Conservation (phyloP, 2,113 vertebrate species). For the Hemiprocne comata region DNA sequence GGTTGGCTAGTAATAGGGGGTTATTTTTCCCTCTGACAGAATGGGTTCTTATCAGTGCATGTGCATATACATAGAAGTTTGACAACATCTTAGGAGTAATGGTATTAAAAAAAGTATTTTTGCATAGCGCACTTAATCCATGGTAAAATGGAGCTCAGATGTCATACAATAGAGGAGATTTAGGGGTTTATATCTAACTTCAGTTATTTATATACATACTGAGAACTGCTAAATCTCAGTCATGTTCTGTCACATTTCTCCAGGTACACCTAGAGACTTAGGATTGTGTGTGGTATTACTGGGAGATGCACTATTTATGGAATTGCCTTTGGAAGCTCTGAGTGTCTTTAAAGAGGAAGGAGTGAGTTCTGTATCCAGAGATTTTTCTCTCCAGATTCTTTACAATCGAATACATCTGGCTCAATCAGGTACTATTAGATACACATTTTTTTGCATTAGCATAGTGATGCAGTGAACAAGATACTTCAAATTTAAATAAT, state of each 20-base stretch:
- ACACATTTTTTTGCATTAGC: not conserved
- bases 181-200: not conserved
- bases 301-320: conserved; percentile 78
- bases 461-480: not conserved
- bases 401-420: conserved; percentile 75
- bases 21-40: not conserved
- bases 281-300: conserved; percentile 78
- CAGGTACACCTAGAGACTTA: conserved; percentile 39
- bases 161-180: not conserved
- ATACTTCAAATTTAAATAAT: not conserved
- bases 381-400: conserved; percentile 87
- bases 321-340: conserved; percentile 85
- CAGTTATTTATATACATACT: not conserved
- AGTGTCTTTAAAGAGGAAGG: conserved; percentile 69
- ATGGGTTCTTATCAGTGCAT: not conserved
- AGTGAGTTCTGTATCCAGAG: conserved; percentile 81
- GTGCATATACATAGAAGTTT: not conserved
- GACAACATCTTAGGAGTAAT: not conserved
- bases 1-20: not conserved
- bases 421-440: conserved; percentile 64
- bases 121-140: not conserved
- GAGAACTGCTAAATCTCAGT: not conserved
- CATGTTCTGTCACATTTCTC: not conserved
- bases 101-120: not conserved
- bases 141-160: not conserved